phyloP scores from a whole-genome alignment of 2,888 invertebrate species.

The Ischnus inquisitorius region DNA sequence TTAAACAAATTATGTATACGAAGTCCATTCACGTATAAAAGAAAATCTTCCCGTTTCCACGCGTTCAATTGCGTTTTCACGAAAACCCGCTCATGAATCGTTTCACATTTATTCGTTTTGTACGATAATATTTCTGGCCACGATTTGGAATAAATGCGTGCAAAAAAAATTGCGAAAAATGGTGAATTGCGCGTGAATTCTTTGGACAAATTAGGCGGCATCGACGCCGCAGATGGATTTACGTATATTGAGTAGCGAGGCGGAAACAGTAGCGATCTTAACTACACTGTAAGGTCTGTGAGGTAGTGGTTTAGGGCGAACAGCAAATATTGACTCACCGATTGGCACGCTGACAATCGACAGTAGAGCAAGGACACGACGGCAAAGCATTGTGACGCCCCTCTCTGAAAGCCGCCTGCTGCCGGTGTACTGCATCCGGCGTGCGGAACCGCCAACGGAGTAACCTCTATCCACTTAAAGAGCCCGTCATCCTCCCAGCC shows the following conservation, averaged over 20 bases:
- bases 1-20: too few relatives aligned
- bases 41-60: too few relatives aligned
- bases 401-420: slow-evolving; percentile 71
- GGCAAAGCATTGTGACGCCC: slow-evolving; percentile 82
- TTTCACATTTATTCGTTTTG: too few relatives aligned
- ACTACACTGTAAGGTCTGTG: not conserved
- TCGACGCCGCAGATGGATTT: not conserved
- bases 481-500: slow-evolving; percentile 63
- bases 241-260: not conserved
- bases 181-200: not conserved
- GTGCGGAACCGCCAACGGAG: slow-evolving; percentile 70
- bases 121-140: too few relatives aligned
- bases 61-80: too few relatives aligned
- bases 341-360: slow-evolving; percentile 83
- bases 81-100: too few relatives aligned
- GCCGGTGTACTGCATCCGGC: slow-evolving; percentile 73
- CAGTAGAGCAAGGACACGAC: slow-evolving; percentile 76
- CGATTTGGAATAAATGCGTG: too few relatives aligned
- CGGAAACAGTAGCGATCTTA: not conserved
- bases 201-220: not conserved
- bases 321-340: slow-evolving; percentile 77
- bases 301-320: not conserved
- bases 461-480: slow-evolving; percentile 65
- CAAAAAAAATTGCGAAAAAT: not conserved
- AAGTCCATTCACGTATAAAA: too few relatives aligned